Base-by-base conservation (phyloP, 2,113 vertebrate species). In the Regulus satrapa region DNA sequence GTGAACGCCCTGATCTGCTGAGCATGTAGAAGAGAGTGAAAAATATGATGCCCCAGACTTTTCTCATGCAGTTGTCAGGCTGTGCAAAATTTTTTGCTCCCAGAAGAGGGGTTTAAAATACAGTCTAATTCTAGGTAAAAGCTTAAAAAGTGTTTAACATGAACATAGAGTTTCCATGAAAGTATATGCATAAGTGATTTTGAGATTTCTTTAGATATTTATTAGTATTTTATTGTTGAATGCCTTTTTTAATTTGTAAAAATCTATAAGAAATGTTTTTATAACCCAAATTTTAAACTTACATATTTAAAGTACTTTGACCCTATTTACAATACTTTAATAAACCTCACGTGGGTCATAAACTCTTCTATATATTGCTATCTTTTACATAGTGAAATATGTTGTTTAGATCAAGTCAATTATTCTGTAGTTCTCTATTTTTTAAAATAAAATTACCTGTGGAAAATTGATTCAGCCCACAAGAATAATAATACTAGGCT, bases 41-140 rank as follows among this genome's bases (percentile, higher is more conserved):
- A 1, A 59, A 41, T 34, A 43, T 31, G 14, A 58, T 45, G 5
- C 1, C 2, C 1, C 13, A 26, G 6, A n/a, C n/a, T n/a, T n/a
- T 63, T 72, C 54, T 26, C 3, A 14, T 46, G 14, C 16, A 51
- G 4, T 23, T 80, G 21, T 54, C 4, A 6, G 14, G 14, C 10
- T 52, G 14, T 18, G 4, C 12, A 76, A 73, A 87, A 46, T 63
- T 18, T 62, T 82, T 28, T 51, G 5, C 3, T 25, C 2, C 4
- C 9, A 29, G 19, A 80, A 61, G 3, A n/a, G 4, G 4, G 4
- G 16, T 29, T 72, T 86, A 71, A 91, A 67, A 8, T 1, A 32
- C 9, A 40, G 19, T 14, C 18, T 69, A 66, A 28, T 25, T 3
- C 8, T 49, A 48, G 7, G 25, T 21, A 75, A 75, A 78, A 20